Evolutionary conservation across 2,888 invertebrate genomes (phyloP), one percentile per base, ranked within the genome.

Genomic region (Dasysyrphus albostriatus): DNA sequence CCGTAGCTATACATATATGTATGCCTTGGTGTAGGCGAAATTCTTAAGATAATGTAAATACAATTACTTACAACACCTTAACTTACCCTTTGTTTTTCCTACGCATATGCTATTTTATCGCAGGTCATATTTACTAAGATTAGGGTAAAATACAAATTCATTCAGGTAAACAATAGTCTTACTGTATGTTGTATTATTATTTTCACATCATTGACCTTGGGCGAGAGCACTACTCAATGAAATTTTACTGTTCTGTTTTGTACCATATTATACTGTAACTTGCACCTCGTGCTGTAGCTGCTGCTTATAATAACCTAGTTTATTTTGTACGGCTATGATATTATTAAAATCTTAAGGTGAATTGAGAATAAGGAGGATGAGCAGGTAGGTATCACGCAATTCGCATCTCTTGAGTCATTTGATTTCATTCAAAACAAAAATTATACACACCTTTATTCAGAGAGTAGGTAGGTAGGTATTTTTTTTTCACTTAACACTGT

Each of bases 361-460:
- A 67, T 34, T 34, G 47, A 0, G 16, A 34, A 49, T 3, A 19
- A 16, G 12, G 14, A 19, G 34, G 14, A 14, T n/a, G n/a, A n/a
- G n/a, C n/a, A n/a, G n/a, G n/a, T 24, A 24, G 24, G 24, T 16
- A 47, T 47, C 47, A 7, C 34, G 7, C 6, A 32, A 65, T 47
- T 67, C 37, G 34, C 7, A 49, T 67, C 67, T 29, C 16, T 34
- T 19, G 12, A 49, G 47, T 67, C 49, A 24, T 29, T 37, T 19
- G 47, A 49, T 49, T 61, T 49, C 67, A 67, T 49, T 49, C 67
- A 67, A 59, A 59, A 59, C 19, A 59, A 59, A 59, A 59, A 19
- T 37, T 42, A 49, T 67, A 49, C 49, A 49, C 67, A 67, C 67
- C 67, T 67, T 37, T 54, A 54, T 54, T 42, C 10, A 42, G 14